phyloP scores from a whole-genome alignment of 2,113 vertebrate species.

The Lepus timidus region DNA sequence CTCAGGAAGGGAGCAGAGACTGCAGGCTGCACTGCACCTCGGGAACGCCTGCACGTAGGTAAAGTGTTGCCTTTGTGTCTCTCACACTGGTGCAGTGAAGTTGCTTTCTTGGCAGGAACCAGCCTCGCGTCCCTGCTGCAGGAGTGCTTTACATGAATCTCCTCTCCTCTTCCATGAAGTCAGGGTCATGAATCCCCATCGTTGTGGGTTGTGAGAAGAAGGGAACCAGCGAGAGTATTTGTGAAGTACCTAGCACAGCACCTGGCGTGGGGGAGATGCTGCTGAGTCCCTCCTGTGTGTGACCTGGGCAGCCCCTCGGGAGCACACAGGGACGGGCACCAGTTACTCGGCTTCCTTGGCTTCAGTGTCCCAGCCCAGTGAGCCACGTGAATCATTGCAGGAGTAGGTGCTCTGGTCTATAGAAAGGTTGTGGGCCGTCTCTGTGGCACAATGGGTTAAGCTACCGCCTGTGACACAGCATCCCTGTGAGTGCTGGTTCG shows the following conservation, averaged over 20 bases:
- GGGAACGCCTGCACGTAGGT: background rate
- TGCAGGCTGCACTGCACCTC: background rate
- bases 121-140: background rate
- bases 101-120: background rate
- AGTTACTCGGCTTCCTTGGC: background rate
- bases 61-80: no score
- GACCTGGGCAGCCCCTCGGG: background rate
- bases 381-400: background rate
- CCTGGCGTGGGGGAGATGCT: fast-evolving
- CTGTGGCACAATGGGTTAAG: no score
- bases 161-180: background rate
- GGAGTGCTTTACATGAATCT: background rate
- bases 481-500: no score
- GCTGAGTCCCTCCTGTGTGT: no score
- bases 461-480: no score
- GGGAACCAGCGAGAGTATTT: background rate
- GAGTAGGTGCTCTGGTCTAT: background rate
- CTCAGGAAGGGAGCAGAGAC: background rate
- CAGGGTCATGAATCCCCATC: background rate
- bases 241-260: background rate
- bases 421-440: no score
- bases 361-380: fast-evolving
- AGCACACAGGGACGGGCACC: background rate
- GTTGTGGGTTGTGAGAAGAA: background rate
- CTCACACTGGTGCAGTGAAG: background rate